phyloP scores from a whole-genome alignment of 2,797 vertebrate genomes.

The Triplophysa yarkandensis region DNA sequence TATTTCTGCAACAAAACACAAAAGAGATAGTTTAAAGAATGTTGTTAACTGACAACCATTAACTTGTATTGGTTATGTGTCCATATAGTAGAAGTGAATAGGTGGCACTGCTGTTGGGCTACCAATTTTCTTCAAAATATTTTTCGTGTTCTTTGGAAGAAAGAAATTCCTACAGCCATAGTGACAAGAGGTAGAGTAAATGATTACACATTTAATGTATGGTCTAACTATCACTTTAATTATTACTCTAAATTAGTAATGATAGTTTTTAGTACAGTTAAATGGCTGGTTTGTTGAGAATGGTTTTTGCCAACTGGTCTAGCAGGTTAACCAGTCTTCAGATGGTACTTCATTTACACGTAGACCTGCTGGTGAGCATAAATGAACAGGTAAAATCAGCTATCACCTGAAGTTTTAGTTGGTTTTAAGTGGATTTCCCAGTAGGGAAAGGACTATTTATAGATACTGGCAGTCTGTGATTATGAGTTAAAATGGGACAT shows the following conservation, averaged over 20 bases:
- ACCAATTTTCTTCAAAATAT: no score
- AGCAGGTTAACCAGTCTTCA: background rate
- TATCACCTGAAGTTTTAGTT: conserved; percentile 2
- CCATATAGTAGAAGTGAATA: no score
- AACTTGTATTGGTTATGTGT: no score
- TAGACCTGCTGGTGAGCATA: background rate
- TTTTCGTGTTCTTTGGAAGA: no score
- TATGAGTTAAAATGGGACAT: conserved; percentile 26
- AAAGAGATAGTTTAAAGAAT: no score
- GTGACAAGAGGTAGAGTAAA: no score
- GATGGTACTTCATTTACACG: background rate
- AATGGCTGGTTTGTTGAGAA: background rate
- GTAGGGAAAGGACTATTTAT: conserved; percentile 10
- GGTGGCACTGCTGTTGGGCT: no score
- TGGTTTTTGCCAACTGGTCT: background rate
- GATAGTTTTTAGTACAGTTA: background rate
- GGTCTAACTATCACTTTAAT: background rate
- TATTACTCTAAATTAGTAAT: background rate
- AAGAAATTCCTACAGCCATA: no score
- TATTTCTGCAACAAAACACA: no score
- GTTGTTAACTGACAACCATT: no score
- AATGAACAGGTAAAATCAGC: background rate
- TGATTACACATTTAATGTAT: no score
- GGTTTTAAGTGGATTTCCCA: conserved; percentile 7
- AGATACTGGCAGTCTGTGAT: conserved; percentile 12